phyloP scores from a whole-genome alignment of 2,797 vertebrate genomes.

The Anabacerthia variegaticeps region DNA sequence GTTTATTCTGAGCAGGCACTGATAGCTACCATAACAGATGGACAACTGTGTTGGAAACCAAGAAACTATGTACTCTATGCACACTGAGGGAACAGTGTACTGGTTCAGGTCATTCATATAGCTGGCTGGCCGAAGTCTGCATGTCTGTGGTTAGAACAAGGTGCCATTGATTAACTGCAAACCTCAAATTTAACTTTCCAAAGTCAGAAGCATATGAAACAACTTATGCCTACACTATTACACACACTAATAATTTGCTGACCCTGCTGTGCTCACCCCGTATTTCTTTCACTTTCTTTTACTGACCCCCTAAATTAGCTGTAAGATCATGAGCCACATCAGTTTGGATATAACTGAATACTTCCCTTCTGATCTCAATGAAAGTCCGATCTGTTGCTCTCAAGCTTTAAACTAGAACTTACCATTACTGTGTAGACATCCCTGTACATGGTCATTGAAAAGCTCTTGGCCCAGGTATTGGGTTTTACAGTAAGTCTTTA shows the following conservation, averaged over 20 bases:
- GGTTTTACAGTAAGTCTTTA: background rate
- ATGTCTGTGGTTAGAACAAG: conserved; percentile 13
- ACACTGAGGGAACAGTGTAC: conserved; percentile 28
- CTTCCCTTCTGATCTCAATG: background rate
- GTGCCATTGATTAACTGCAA: conserved; percentile 8
- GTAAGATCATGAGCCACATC: background rate
- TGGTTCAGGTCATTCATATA: conserved; percentile 26
- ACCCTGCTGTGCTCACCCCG: background rate
- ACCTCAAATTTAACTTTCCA: background rate
- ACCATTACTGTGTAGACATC: background rate
- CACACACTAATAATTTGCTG: background rate
- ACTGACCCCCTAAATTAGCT: background rate
- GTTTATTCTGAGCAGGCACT: conserved; percentile 59
- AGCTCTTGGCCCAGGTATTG: background rate
- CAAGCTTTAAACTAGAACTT: background rate
- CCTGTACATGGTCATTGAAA: background rate
- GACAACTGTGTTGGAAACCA: conserved; percentile 48
- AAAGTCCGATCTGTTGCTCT: background rate
- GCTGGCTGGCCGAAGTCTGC: background rate
- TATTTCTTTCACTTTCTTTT: background rate
- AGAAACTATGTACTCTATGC: conserved; percentile 51
- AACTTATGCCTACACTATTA: background rate
- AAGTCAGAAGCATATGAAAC: background rate
- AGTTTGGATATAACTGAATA: background rate
- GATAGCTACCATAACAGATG: conserved; percentile 42